Conservation (phyloP, 92 coral and sea anemone genomes). For the Porites rus region DNA sequence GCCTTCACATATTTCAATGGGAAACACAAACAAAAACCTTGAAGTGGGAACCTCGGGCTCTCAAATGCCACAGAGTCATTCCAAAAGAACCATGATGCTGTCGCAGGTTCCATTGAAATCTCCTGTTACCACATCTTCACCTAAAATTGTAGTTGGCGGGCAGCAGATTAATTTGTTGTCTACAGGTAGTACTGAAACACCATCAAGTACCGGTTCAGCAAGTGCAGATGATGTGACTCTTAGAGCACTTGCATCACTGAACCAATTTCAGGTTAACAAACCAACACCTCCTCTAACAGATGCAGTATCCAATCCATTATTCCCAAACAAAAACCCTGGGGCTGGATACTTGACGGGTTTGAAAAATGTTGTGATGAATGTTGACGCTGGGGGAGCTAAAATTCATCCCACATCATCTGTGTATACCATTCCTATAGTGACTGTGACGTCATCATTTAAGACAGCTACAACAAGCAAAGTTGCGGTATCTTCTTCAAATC, state of each 20-base stretch:
- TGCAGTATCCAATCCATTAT: constrained; percentile 9
- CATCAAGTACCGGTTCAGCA: background rate
- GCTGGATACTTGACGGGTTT: constrained; percentile 18
- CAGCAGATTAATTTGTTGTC: background rate
- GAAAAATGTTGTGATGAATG: constrained; percentile 51
- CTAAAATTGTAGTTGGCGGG: background rate
- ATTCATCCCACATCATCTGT: constrained; percentile 1
- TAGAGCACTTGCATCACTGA: constrained; percentile 37
- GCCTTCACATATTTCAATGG: background rate
- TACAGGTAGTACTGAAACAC: background rate
- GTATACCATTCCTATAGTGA: background rate
- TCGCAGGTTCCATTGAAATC: background rate
- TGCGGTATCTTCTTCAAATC: background rate
- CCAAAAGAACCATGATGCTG: background rate
- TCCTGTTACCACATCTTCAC: background rate
- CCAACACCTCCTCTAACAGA: background rate
- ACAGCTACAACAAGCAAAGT: constrained; percentile 11
- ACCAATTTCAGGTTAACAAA: constrained; percentile 28
- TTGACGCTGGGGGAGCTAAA: background rate
- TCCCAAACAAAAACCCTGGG: background rate
- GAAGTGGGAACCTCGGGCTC: background rate
- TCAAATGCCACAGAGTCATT: background rate
- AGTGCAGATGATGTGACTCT: constrained; percentile 20
- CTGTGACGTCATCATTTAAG: background rate
- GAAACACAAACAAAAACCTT: background rate